Base-by-base conservation (phyloP, 2,797 vertebrate genomes). In the Poecilia gillii region DNA sequence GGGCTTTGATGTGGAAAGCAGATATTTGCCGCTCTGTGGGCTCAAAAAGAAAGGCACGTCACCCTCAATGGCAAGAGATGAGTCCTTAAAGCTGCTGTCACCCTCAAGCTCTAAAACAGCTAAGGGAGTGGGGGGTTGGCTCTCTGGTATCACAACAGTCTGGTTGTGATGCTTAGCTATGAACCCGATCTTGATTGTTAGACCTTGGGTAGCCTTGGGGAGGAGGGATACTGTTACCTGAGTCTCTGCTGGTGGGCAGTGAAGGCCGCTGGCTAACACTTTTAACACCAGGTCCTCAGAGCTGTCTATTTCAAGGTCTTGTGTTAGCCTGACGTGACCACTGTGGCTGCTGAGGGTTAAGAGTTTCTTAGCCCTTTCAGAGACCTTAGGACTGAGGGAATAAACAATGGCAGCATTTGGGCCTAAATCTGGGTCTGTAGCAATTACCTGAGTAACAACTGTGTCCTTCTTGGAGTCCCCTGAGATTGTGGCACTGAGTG, bases 1-100 rank as follows among this genome's bases (percentile, higher is more conserved):
- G 25, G 95, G 89, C 87, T 93, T 94, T 92, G 94, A 95, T 83
- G 95, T 95, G 78, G 95, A 94, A 88, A 97, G 93, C 73, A 96
- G 93, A 91, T 96, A 97, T 89, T 93, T 96, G 72, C 91, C 93
- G 62, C 91, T 91, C 85, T 96, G 95, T 14, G 66, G 89, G 86
- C 90, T 96, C 84, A 97, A 76, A 87, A 89, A 85, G 88, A 97
- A 97, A 84, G 93, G 93, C 81, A 89, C 91, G 31, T 94, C 84
- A 7, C 85, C 93, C 74, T 95, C 94, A 77, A 97, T 95, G 86
- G 86, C 91, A 59, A 96, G 91, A 84, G 89, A 87, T 20, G 78
- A 84, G 68, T 84, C 87, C 90, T 90, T 85, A 73, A 92, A 91
- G 84, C 84, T 76, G 83, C 93, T 89, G 79, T 92, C 89, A 80